A percentile compares a stretch with the other conserved stretches of the same genome.
phyloP scores from a whole-genome alignment of 2,888 invertebrate genomes.

The Lordiphosa andalusiaca region DNA sequence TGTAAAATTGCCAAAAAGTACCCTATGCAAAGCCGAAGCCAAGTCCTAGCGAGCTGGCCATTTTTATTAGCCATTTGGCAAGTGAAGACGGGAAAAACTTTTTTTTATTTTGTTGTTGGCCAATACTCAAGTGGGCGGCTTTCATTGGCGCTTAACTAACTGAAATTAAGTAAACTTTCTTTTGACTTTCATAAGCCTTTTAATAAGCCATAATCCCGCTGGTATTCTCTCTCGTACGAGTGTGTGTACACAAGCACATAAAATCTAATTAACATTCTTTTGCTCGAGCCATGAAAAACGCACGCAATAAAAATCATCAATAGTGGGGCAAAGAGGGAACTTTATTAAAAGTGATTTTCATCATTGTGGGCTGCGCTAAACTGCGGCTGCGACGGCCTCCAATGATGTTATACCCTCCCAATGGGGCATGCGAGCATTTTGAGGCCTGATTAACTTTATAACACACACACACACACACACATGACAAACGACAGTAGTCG shows the following conservation, averaged over 20 bases:
- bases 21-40: not conserved
- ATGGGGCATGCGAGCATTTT: slow-evolving; percentile 32
- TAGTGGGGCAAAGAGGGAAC: slow-evolving; percentile 53
- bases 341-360: slow-evolving; percentile 73
- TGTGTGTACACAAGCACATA: slow-evolving; percentile 42
- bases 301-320: slow-evolving; percentile 70
- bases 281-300: slow-evolving; percentile 47
- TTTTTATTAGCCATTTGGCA: slow-evolving; percentile 69
- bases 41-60: slow-evolving; percentile 31
- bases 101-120: slow-evolving; percentile 34
- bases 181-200: slow-evolving; percentile 74
- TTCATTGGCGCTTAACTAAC: slow-evolving; percentile 73
- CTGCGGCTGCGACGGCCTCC: slow-evolving; percentile 5
- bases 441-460: slow-evolving; percentile 61
- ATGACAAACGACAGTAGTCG: slow-evolving; percentile 5
- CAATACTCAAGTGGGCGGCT: slow-evolving; percentile 71
- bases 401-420: slow-evolving; percentile 1
- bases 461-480: slow-evolving; percentile 9
- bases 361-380: slow-evolving; percentile 19
- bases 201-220: slow-evolving; percentile 71
- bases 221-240: slow-evolving; percentile 51
- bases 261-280: slow-evolving; percentile 69
- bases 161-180: slow-evolving; percentile 75
- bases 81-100: slow-evolving; percentile 42
- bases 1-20: slow-evolving; percentile 56